A percentile compares a stretch with the other conserved stretches of the same genome.
These are phyloP conservation scores for Aricia agestis DNA, from an alignment of 1,140 invertebrate genomes.

Conservation along the genomic window DNA sequence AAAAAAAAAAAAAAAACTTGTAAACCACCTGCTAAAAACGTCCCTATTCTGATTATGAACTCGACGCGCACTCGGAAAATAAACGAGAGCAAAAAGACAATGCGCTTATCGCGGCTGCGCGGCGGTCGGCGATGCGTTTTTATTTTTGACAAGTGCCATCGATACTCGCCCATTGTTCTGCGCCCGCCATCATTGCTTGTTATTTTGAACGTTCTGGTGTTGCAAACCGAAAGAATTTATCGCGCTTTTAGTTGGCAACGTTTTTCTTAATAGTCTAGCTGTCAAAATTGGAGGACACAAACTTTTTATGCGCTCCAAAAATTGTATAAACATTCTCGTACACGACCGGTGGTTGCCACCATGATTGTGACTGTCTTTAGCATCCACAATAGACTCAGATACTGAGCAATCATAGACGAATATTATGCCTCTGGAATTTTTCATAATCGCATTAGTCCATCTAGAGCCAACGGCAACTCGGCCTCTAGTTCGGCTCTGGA, in stretches of 20 bases:
- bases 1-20: not conserved
- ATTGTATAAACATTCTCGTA: not conserved
- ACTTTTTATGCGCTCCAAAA: not conserved
- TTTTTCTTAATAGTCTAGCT: slow-evolving; percentile 14
- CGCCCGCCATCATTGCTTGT: slow-evolving; percentile 48
- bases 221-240: slow-evolving; percentile 14
- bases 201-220: slow-evolving; percentile 38
- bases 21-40: slow-evolving; percentile 32
- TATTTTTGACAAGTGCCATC: slow-evolving; percentile 68
- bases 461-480: too few species aligned
- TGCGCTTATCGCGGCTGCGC: slow-evolving; percentile 36
- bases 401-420: too few species aligned
- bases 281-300: not conserved
- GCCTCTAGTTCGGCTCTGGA: too few species aligned
- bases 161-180: slow-evolving; percentile 58
- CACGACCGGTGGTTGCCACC: too few species aligned
- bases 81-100: slow-evolving; percentile 35
- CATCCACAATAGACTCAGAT: too few species aligned
- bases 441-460: too few species aligned
- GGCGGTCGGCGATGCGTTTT: slow-evolving; percentile 45
- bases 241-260: slow-evolving; percentile 1
- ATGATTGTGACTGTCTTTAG: too few species aligned
- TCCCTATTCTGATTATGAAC: slow-evolving; percentile 38
- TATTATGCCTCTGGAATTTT: too few species aligned
- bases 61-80: slow-evolving; percentile 37